These are phyloP conservation scores for Mus spretus DNA, from an alignment of 2,797 vertebrate genomes.

Conservation along the genomic window DNA sequence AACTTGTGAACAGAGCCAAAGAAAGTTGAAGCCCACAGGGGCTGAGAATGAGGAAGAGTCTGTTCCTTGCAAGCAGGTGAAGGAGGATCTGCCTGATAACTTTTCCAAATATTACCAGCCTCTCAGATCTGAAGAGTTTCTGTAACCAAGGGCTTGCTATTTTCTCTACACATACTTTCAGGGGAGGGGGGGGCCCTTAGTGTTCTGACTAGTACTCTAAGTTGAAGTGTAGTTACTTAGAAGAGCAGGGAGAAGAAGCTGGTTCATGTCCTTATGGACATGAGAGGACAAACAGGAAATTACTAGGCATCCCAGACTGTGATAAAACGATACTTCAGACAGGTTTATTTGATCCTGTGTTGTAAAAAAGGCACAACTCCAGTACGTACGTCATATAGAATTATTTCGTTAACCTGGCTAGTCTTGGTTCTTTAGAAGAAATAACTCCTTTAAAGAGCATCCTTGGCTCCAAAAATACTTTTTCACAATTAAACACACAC, in stretches of 20 bases:
- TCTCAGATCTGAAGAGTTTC: conserved; percentile 89
- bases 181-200: not conserved
- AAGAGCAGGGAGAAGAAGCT: not conserved
- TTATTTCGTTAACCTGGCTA: conserved; percentile 66
- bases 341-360: conserved; percentile 82
- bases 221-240: not conserved
- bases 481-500: not conserved
- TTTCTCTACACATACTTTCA: not conserved
- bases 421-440: conserved; percentile 75
- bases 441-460: conserved; percentile 70
- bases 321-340: conserved; percentile 51
- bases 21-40: conserved; percentile 83
- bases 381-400: conserved; percentile 69
- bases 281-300: not conserved
- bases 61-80: conserved; percentile 85
- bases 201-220: not conserved
- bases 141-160: conserved; percentile 73
- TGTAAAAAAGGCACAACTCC: conserved; percentile 74
- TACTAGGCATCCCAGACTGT: not conserved
- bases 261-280: not conserved
- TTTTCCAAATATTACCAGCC: conserved; percentile 89
- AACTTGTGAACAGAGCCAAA: conserved; percentile 89
- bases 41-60: conserved; percentile 66
- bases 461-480: conserved; percentile 63
- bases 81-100: conserved; percentile 56